Percentiles rank a stretch among this genome's conserved stretches.
Evolutionary conservation across 37 sponge, comb jelly and placozoan genomes (phyloP).

Genomic region (Hexactinellida sp.): DNA sequence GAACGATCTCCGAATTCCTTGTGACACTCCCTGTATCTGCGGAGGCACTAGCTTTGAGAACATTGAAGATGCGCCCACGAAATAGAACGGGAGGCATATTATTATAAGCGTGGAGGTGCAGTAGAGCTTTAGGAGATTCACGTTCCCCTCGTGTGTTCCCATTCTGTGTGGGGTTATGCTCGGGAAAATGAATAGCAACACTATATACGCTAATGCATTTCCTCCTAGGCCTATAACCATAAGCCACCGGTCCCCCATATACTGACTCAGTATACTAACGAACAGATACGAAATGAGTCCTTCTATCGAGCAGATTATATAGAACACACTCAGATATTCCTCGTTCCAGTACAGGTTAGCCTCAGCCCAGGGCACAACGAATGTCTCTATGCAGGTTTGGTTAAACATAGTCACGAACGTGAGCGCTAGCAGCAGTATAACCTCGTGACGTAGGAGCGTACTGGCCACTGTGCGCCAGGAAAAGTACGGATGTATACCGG

Average conservation of each 20-base stretch:
- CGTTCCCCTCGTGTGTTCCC: background rate
- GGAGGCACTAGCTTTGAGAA: slow-evolving; percentile 57
- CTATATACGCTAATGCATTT: slow-evolving; percentile 28
- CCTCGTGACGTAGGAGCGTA: slow-evolving; percentile 32
- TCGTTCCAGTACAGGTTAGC: slow-evolving; percentile 43
- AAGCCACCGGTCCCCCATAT: slow-evolving; percentile 39
- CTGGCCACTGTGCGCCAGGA: background rate
- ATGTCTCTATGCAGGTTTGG: slow-evolving; percentile 55
- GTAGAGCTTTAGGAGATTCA: background rate
- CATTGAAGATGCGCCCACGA: slow-evolving; percentile 46
- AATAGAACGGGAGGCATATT: slow-evolving; percentile 42
- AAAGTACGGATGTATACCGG: background rate
- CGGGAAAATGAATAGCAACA: background rate
- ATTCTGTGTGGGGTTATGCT: background rate
- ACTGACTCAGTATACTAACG: slow-evolving; percentile 17
- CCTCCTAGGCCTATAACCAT: slow-evolving; percentile 35
- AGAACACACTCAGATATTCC: slow-evolving; percentile 50
- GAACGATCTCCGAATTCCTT: slow-evolving; percentile 68
- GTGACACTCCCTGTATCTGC: slow-evolving; percentile 54
- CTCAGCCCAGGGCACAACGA: slow-evolving; percentile 57
- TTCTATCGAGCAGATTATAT: slow-evolving; percentile 36
- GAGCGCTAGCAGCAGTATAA: slow-evolving; percentile 40
- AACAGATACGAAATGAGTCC: slow-evolving; percentile 20
- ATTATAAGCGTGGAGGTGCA: background rate
- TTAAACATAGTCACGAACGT: slow-evolving; percentile 58